Evolutionary conservation across 2,113 vertebrate genomes (phyloP).

Genomic region (Mus spicilegus): DNA sequence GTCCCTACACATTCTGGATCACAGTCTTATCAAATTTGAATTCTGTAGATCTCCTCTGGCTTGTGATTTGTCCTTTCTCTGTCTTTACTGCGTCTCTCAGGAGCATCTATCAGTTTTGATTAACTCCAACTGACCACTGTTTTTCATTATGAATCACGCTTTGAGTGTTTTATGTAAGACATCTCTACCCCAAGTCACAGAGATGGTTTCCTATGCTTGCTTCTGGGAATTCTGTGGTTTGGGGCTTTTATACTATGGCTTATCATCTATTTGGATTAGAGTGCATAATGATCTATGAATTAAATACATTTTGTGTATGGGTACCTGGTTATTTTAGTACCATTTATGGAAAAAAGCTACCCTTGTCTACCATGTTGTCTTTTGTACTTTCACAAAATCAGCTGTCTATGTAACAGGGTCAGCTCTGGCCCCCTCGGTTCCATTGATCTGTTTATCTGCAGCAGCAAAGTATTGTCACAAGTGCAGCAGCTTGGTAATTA

Average conservation of each 20-base stretch:
- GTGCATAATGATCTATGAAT: neutral
- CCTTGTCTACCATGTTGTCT: neutral
- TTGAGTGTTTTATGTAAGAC: neutral
- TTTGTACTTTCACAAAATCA: neutral
- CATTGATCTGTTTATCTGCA: neutral
- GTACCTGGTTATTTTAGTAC: neutral
- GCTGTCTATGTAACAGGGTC: neutral
- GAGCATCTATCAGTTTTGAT: neutral
- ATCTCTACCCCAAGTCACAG: neutral
- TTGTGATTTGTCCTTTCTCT: neutral
- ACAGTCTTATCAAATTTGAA: neutral
- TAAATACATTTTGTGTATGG: neutral
- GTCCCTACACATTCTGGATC: neutral
- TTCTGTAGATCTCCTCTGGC: neutral
- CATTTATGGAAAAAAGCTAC: neutral
- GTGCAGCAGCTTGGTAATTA: neutral
- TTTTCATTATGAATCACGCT: neutral
- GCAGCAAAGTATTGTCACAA: neutral
- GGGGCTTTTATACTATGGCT: neutral
- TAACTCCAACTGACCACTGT: neutral
- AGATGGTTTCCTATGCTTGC: neutral
- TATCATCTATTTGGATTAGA: slow-evolving; percentile 3
- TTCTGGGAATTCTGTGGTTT: neutral
- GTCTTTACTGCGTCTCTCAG: neutral
- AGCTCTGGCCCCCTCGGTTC: neutral